A percentile compares a stretch with the other conserved stretches of the same genome.
phyloP scores from a whole-genome alignment of 2,888 invertebrate species.

The Dolichomitus sp. region DNA sequence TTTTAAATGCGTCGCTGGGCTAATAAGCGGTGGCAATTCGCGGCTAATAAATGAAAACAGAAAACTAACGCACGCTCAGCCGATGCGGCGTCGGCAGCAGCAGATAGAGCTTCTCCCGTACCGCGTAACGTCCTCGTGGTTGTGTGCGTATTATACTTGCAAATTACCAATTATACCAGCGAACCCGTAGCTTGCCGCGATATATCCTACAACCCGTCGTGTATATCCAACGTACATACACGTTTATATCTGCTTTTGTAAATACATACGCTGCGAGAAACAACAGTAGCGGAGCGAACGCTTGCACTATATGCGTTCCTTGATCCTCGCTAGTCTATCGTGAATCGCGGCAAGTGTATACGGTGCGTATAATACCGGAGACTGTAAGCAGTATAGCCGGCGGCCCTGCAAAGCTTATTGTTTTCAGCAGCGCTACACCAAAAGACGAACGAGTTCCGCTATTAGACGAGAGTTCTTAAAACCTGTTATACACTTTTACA shows the following conservation, averaged over 20 bases:
- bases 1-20: conserved; percentile 40
- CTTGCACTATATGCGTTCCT: neutral
- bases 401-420: conserved; percentile 46
- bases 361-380: neutral
- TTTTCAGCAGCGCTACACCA: conserved; percentile 32
- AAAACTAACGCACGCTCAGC: neutral
- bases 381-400: neutral
- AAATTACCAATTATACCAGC: conserved; percentile 80
- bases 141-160: conserved; percentile 80
- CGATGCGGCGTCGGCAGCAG: neutral
- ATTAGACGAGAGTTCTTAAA: conserved; percentile 21
- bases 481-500: neutral
- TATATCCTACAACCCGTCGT: conserved; percentile 34
- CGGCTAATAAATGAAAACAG: conserved; percentile 79
- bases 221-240: conserved; percentile 19
- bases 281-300: neutral
- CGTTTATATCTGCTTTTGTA: conserved; percentile 16
- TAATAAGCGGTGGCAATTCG: conserved; percentile 80
- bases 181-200: conserved; percentile 51
- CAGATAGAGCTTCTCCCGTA: conserved; percentile 22
- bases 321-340: neutral
- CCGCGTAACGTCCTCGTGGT: conserved; percentile 21
- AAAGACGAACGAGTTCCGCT: conserved; percentile 58
- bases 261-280: conserved; percentile 5
- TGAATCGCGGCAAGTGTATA: neutral